A percentile compares a stretch with the other conserved stretches of the same genome.
phyloP scores from a whole-genome alignment of 2,888 invertebrate genomes.

The Formica aserva region DNA sequence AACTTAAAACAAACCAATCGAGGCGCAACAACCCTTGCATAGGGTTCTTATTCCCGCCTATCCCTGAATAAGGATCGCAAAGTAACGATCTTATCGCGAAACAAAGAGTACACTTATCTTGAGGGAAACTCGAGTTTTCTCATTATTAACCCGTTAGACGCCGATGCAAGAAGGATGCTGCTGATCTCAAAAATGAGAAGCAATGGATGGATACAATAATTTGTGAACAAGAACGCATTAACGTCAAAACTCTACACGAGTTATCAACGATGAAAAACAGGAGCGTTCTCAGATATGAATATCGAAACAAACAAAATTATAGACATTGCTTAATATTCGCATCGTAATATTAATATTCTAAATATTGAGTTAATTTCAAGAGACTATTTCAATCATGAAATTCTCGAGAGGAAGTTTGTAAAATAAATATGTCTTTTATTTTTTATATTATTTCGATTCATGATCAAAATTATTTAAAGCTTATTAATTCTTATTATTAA shows the following conservation, averaged over 20 bases:
- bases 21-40: neutral
- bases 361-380: neutral
- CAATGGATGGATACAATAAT: conserved; percentile 51
- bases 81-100: conserved; percentile 51
- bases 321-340: neutral
- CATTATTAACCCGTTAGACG: conserved; percentile 56
- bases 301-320: neutral
- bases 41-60: conserved; percentile 37
- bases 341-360: neutral
- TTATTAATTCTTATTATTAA: no score
- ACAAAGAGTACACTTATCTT: neutral
- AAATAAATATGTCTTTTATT: neutral
- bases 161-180: neutral
- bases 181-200: conserved; percentile 29
- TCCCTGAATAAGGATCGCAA: conserved; percentile 49
- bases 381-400: neutral
- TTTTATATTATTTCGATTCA: neutral
- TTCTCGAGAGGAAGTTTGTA: neutral
- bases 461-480: neutral
- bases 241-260: neutral
- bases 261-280: neutral
- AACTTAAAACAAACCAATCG: neutral
- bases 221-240: neutral
- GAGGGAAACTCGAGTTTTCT: conserved; percentile 38
- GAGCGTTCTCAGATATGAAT: neutral